phyloP scores from a whole-genome alignment of 1,140 invertebrate genomes.

The Drosophila kikkawai region DNA sequence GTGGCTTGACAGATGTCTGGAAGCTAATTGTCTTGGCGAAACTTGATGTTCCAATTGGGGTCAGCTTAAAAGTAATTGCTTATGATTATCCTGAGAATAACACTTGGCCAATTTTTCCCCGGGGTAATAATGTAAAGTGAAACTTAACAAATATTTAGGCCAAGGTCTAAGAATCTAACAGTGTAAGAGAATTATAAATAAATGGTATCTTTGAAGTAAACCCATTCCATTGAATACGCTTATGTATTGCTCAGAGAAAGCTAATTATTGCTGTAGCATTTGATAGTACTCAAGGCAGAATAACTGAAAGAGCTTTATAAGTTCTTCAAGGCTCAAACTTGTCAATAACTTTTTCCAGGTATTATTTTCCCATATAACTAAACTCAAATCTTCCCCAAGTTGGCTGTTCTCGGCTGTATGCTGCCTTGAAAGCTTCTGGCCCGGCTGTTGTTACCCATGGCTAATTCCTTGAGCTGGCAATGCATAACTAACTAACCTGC shows the following conservation, averaged over 20 bases:
- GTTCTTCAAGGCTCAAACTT: slow-evolving; percentile 6
- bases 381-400: not conserved
- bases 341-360: slow-evolving; percentile 11
- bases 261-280: not conserved
- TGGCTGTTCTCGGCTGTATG: not conserved
- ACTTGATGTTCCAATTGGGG: slow-evolving; percentile 6
- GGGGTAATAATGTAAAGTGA: not conserved
- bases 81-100: slow-evolving; percentile 1
- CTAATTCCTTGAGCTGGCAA: slow-evolving; percentile 34
- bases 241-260: not conserved
- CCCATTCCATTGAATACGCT: not conserved
- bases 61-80: slow-evolving; percentile 1
- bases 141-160: no score
- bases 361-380: slow-evolving; percentile 6
- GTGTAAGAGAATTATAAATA: not conserved
- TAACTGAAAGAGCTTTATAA: not conserved
- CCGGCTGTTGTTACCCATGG: slow-evolving; percentile 12
- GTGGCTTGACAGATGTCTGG: slow-evolving; percentile 3
- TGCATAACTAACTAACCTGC: slow-evolving; percentile 48
- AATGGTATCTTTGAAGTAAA: not conserved
- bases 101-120: not conserved
- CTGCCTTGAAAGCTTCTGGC: slow-evolving; percentile 18
- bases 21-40: slow-evolving; percentile 10
- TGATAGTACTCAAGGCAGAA: not conserved
- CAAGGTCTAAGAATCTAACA: not conserved